Evolutionary conservation across 1,140 invertebrate species (phyloP).

Genomic region (Leucophenga varia): DNA sequence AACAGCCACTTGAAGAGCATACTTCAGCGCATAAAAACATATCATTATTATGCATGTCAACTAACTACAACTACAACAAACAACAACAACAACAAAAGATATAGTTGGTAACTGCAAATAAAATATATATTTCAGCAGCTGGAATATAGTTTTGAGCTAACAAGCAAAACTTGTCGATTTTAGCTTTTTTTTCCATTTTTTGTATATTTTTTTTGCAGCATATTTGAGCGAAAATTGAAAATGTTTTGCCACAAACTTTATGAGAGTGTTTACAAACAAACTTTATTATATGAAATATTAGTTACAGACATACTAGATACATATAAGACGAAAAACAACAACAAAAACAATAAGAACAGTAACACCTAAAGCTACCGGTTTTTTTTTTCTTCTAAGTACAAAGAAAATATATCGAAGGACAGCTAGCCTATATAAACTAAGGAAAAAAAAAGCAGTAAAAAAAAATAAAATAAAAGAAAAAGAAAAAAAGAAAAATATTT

Average conservation of each 20-base stretch:
- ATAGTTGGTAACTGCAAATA: too few species aligned
- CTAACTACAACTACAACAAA: not conserved
- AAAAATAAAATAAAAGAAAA: too few species aligned
- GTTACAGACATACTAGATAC: too few species aligned
- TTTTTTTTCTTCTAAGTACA: too few species aligned
- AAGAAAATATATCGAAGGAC: too few species aligned
- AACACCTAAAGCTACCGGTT: too few species aligned
- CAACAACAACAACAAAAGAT: conserved; percentile 2
- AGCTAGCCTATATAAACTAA: too few species aligned
- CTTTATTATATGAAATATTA: too few species aligned
- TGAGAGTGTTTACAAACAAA: conserved; percentile 25
- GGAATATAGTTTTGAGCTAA: not conserved
- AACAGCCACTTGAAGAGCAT: not conserved
- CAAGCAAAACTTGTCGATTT: conserved; percentile 6
- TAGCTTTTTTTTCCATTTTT: not conserved
- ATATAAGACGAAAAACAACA: conserved; percentile 1
- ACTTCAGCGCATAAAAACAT: conserved; percentile 6
- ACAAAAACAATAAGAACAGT: conserved; percentile 3
- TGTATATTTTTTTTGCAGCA: not conserved
- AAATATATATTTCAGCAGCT: too few species aligned
- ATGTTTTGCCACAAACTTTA: conserved; percentile 24
- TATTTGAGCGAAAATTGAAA: not conserved
- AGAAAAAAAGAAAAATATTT: too few species aligned
- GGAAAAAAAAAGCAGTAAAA: too few species aligned
- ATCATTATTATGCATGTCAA: conserved; percentile 36